Evolutionary conservation across 2,888 invertebrate genomes (phyloP).

Genomic region (Ophion slaviceki): DNA sequence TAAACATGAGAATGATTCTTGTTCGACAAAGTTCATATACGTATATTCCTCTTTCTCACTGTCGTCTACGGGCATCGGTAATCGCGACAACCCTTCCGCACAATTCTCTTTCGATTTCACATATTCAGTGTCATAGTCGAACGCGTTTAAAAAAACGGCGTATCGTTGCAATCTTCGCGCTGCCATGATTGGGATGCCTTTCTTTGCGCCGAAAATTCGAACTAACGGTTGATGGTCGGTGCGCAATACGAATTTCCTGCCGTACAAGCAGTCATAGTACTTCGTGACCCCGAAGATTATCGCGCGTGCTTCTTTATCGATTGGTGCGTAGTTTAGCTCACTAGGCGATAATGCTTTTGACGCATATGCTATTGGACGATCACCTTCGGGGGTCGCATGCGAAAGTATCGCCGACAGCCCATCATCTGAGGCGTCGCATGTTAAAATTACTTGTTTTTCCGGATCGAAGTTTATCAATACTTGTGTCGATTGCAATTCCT

Average conservation of each 20-base stretch:
- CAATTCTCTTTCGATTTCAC: constrained; percentile 38
- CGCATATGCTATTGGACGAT: constrained; percentile 76
- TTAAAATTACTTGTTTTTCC: constrained; percentile 48
- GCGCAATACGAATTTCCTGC: constrained; percentile 33
- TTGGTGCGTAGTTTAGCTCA: constrained; percentile 74
- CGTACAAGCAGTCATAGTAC: constrained; percentile 44
- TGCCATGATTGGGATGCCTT: constrained; percentile 49
- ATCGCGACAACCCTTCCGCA: constrained; percentile 49
- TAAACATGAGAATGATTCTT: constrained; percentile 12
- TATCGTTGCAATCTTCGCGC: constrained; percentile 48
- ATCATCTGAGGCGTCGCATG: constrained; percentile 69
- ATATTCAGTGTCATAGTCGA: constrained; percentile 42
- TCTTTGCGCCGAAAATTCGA: constrained; percentile 45
- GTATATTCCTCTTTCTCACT: constrained; percentile 13
- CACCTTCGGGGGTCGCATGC: constrained; percentile 73
- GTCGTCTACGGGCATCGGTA: constrained; percentile 39
- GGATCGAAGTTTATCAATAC: constrained; percentile 34
- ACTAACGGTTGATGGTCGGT: constrained; percentile 53
- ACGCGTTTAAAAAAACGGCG: constrained; percentile 39
- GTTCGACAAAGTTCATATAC: constrained; percentile 20
- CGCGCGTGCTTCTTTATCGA: constrained; percentile 65
- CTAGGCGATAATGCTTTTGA: constrained; percentile 71
- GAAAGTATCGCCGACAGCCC: constrained; percentile 73
- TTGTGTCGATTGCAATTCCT: not conserved
- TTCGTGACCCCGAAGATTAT: constrained; percentile 53